Percentiles rank a stretch among this genome's conserved stretches.
These are phyloP conservation scores for Aspiorhynchus laticeps DNA, from an alignment of 2,113 vertebrate genomes.

Conservation along the genomic window DNA sequence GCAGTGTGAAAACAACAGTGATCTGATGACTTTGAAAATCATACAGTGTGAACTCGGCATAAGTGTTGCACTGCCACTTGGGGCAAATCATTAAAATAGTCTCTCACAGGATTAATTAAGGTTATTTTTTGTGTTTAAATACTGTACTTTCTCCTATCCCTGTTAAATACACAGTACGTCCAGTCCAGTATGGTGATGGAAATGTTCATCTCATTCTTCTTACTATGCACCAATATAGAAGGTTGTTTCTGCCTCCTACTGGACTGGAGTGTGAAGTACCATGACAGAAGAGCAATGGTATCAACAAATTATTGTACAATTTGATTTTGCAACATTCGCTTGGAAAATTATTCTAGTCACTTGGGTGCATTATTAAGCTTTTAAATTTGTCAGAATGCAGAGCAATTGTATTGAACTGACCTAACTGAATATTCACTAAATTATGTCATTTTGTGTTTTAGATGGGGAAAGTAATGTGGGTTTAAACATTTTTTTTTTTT, in stretches of 20 bases:
- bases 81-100: not conserved
- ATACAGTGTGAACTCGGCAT: no score
- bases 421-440: not conserved
- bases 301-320: not conserved
- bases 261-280: not conserved
- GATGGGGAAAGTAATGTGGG: not conserved
- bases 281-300: not conserved
- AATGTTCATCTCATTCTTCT: not conserved
- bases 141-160: not conserved
- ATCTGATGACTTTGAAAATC: no score
- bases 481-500: not conserved
- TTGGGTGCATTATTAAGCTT: not conserved
- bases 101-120: not conserved
- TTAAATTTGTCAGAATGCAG: not conserved
- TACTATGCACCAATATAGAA: not conserved
- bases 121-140: not conserved
- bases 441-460: not conserved
- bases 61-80: not conserved
- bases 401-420: not conserved
- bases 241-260: not conserved
- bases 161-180: not conserved
- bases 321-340: not conserved
- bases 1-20: no score
- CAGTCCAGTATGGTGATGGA: not conserved
- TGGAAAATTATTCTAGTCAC: not conserved